Evolutionary conservation across 2,888 invertebrate species (phyloP).

Genomic region (Archips xylosteana): DNA sequence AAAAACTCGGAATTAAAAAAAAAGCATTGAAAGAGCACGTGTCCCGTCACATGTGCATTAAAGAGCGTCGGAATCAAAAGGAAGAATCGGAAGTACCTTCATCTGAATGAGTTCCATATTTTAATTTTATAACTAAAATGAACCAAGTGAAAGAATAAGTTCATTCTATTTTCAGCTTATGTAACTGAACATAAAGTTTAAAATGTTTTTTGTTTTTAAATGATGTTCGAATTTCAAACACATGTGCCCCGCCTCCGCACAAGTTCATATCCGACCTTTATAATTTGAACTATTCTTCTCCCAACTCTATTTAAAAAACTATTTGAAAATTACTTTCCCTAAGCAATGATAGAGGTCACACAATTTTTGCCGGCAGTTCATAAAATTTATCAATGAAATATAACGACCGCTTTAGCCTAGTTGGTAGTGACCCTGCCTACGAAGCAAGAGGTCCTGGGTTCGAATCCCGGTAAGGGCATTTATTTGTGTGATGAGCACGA

Average conservation of each 20-base stretch:
- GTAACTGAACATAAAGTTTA: not conserved
- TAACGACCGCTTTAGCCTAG: too few species aligned
- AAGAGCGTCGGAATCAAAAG: conserved; percentile 59
- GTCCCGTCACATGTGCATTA: conserved; percentile 65
- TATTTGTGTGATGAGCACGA: too few species aligned
- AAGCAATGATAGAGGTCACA: conserved; percentile 43
- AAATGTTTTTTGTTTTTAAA: not conserved
- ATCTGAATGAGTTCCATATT: conserved; percentile 61
- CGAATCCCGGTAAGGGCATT: too few species aligned
- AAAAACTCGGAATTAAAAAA: conserved; percentile 55
- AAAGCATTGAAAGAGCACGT: conserved; percentile 65
- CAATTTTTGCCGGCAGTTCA: conserved; percentile 38
- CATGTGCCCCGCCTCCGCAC: conserved; percentile 56
- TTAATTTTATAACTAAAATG: not conserved
- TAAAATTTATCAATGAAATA: conserved; percentile 48
- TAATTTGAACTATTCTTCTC: conserved; percentile 47
- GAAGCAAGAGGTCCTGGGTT: too few species aligned
- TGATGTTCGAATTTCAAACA: conserved; percentile 54
- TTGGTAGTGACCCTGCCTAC: too few species aligned
- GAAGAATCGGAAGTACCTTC: conserved; percentile 68
- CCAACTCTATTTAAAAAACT: conserved; percentile 23
- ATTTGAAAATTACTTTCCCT: conserved; percentile 14
- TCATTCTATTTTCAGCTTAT: conserved; percentile 2
- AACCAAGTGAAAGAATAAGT: not conserved
- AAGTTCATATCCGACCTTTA: conserved; percentile 48